Conservation (phyloP, 2,888 invertebrate species). For the Geotrupes spiniger region DNA sequence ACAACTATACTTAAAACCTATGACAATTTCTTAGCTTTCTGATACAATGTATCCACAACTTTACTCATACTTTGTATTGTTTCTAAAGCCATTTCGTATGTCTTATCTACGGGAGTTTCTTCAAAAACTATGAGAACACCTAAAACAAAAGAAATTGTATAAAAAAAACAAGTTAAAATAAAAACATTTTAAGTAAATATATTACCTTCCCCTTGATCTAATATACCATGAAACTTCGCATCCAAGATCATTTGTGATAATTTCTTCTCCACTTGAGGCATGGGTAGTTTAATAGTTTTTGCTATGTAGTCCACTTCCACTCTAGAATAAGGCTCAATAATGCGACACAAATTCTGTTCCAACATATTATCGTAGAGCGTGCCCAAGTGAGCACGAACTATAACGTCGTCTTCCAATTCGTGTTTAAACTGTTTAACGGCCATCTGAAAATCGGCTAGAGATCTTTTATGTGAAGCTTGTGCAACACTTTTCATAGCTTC, state of each 20-base stretch:
- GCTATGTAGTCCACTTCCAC: slow-evolving; percentile 95
- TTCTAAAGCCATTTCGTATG: slow-evolving; percentile 95
- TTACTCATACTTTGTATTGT: slow-evolving; percentile 99
- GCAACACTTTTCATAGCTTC: slow-evolving; percentile 99
- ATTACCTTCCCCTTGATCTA: slow-evolving; percentile 93
- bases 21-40: slow-evolving; percentile 98
- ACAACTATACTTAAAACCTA: slow-evolving; percentile 51
- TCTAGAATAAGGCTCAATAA: slow-evolving; percentile 97
- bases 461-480: slow-evolving; percentile 93
- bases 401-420: slow-evolving; percentile 93
- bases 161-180: slow-evolving; percentile 8
- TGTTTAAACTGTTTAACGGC: slow-evolving; percentile 82
- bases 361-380: slow-evolving; percentile 97
- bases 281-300: slow-evolving; percentile 83
- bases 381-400: slow-evolving; percentile 94
- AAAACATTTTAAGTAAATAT: neutral
- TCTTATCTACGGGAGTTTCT: slow-evolving; percentile 90
- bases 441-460: slow-evolving; percentile 93
- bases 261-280: slow-evolving; percentile 95
- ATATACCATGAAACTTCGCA: slow-evolving; percentile 93
- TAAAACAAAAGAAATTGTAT: slow-evolving; percentile 29
- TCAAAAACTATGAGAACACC: slow-evolving; percentile 96
- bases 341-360: slow-evolving; percentile 97
- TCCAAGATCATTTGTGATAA: slow-evolving; percentile 99
- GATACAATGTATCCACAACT: slow-evolving; percentile 98